Conservation (phyloP, 2,113 vertebrate species). For the Corythoichthys intestinalis region DNA sequence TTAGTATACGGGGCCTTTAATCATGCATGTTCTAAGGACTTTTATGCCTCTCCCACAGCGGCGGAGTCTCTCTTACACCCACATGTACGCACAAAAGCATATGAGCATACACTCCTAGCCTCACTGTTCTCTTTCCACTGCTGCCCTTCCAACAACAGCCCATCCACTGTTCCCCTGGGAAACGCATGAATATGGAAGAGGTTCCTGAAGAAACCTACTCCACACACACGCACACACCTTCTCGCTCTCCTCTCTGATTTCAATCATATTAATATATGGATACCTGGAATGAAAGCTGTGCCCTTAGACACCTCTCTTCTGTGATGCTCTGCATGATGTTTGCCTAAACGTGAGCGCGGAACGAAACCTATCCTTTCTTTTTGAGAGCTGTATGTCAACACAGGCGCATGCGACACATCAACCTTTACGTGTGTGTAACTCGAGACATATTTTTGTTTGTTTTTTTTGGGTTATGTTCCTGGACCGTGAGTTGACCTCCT, state of each 20-base stretch:
- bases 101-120: constrained; percentile 13
- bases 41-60: neutral
- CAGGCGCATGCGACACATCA: constrained; percentile 27
- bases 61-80: constrained; percentile 4
- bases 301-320: constrained; percentile 33
- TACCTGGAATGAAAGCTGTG: constrained; percentile 61
- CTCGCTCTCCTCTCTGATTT: constrained; percentile 35
- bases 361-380: constrained; percentile 29
- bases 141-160: constrained; percentile 61
- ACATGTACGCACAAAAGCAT: constrained; percentile 7
- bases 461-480: neutral
- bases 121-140: constrained; percentile 43
- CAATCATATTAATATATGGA: constrained; percentile 65
- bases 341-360: constrained; percentile 33
- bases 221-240: constrained; percentile 23
- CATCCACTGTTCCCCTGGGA: constrained; percentile 61
- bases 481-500: constrained; percentile 65
- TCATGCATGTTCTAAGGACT: neutral
- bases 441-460: constrained; percentile 59
- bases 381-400: constrained; percentile 22
- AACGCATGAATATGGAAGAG: constrained; percentile 73
- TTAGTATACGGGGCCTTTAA: neutral
- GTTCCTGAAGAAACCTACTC: constrained; percentile 49
- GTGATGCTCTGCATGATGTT: constrained; percentile 29
- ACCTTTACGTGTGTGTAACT: constrained; percentile 36